Percentiles rank a stretch among this genome's conserved stretches.
These are phyloP conservation scores for Meles meles DNA, from an alignment of 2,113 vertebrate species.

Conservation along the genomic window DNA sequence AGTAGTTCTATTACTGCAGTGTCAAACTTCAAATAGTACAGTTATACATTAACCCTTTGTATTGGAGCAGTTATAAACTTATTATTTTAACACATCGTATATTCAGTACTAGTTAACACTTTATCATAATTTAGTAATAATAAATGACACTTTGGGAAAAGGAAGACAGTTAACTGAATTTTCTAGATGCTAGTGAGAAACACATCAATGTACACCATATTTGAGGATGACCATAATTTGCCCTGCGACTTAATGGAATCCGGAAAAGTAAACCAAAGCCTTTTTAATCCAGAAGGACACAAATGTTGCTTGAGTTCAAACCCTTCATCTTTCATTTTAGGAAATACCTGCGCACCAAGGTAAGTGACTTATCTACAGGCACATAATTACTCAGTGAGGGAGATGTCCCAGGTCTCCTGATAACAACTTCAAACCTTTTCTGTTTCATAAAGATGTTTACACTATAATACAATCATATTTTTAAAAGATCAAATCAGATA, in stretches of 20 bases:
- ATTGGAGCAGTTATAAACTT: neutral
- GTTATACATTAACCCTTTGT: neutral
- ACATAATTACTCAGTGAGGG: neutral
- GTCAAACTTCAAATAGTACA: neutral
- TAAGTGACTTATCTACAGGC: neutral
- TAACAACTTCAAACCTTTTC: neutral
- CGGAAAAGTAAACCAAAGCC: neutral
- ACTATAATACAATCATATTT: neutral
- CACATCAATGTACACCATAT: neutral
- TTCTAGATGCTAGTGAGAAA: conserved; percentile 8
- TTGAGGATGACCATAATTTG: neutral
- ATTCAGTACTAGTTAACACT: neutral
- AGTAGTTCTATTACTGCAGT: neutral
- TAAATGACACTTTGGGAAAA: conserved; percentile 17
- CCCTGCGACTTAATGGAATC: neutral
- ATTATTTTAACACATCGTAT: neutral
- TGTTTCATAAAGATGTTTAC: conserved; percentile 23
- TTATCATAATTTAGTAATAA: conserved; percentile 22
- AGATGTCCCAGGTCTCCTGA: neutral
- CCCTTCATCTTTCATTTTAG: neutral
- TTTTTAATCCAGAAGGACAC: neutral
- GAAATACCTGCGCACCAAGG: neutral
- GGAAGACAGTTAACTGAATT: neutral
- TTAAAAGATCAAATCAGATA: conserved; percentile 25
- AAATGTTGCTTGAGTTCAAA: neutral